These are phyloP conservation scores for Daktulosphaira vitifoliae DNA, from an alignment of 1,140 invertebrate species.

Conservation along the genomic window DNA sequence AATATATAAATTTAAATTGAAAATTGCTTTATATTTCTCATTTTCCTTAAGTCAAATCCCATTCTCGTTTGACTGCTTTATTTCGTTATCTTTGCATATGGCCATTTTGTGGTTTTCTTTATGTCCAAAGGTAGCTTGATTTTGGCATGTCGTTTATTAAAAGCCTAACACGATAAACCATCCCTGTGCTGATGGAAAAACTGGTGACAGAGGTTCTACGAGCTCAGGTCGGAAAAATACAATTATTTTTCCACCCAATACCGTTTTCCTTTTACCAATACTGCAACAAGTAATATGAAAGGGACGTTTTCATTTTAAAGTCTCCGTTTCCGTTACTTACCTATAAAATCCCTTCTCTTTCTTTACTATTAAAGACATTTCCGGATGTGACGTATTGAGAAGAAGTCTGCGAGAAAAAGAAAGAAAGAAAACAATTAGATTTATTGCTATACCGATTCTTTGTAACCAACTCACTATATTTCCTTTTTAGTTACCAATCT, in stretches of 20 bases:
- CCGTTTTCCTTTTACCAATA: not conserved
- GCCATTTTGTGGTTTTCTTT: too few relatives aligned
- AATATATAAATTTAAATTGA: too few relatives aligned
- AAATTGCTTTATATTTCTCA: too few relatives aligned
- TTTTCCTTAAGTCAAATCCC: too few relatives aligned
- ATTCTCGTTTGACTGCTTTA: too few relatives aligned
- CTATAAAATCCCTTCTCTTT: not conserved
- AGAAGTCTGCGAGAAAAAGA: conserved; percentile 5
- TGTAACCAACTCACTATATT: not conserved
- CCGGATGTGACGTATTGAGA: conserved; percentile 18
- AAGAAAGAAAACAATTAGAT: conserved; percentile 31
- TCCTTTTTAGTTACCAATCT: conserved; percentile 12
- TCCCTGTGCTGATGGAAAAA: conserved; percentile 14
- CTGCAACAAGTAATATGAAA: conserved; percentile 30
- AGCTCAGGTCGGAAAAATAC: conserved; percentile 27
- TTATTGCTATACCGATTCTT: conserved; percentile 27
- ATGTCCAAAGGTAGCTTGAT: too few relatives aligned
- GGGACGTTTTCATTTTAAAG: conserved; percentile 15
- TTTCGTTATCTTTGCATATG: too few relatives aligned
- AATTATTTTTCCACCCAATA: conserved; percentile 19
- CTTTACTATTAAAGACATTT: not conserved
- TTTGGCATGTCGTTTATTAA: conserved; percentile 1
- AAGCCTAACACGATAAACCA: conserved; percentile 26
- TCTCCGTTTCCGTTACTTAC: conserved; percentile 2
- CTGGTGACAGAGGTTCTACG: conserved; percentile 22